A percentile compares a stretch with the other conserved stretches of the same genome.
phyloP scores from a whole-genome alignment of 2,113 vertebrate species.

The Otolemur garnettii region DNA sequence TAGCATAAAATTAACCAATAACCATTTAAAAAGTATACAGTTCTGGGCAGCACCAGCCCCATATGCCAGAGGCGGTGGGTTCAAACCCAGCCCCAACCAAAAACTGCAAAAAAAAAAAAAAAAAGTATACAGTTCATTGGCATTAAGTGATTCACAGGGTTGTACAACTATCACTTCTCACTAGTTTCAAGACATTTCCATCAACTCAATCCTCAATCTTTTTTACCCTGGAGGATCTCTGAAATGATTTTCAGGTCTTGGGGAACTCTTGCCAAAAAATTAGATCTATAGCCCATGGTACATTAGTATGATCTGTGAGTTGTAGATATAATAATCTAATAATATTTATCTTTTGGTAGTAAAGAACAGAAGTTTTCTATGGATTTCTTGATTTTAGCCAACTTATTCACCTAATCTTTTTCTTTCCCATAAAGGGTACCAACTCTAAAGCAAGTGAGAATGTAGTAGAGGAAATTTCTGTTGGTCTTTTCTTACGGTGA shows the following conservation, averaged over 20 bases:
- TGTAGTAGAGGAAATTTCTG: background rate
- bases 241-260: slow-evolving; percentile 51
- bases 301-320: background rate
- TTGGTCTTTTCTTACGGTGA: background rate
- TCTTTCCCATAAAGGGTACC: background rate
- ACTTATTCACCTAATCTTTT: background rate
- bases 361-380: slow-evolving; percentile 31
- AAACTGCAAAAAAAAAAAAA: background rate
- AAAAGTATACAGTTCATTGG: background rate
- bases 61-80: too few relatives aligned
- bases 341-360: background rate
- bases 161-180: background rate
- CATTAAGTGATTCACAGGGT: slow-evolving; percentile 22
- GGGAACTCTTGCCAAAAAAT: background rate
- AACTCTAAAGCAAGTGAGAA: background rate
- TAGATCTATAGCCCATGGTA: background rate
- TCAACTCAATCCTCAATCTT: background rate
- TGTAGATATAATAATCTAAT: slow-evolving; percentile 9
- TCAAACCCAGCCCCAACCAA: too few relatives aligned
- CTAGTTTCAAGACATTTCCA: background rate
- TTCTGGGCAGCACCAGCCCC: background rate
- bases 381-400: slow-evolving; percentile 12
- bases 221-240: slow-evolving; percentile 8
- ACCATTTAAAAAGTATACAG: background rate
- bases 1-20: slow-evolving; percentile 17